Percentiles rank a stretch among this genome's conserved stretches.
phyloP scores from a whole-genome alignment of 2,113 vertebrate genomes.

The Onychorhynchus coronatus region DNA sequence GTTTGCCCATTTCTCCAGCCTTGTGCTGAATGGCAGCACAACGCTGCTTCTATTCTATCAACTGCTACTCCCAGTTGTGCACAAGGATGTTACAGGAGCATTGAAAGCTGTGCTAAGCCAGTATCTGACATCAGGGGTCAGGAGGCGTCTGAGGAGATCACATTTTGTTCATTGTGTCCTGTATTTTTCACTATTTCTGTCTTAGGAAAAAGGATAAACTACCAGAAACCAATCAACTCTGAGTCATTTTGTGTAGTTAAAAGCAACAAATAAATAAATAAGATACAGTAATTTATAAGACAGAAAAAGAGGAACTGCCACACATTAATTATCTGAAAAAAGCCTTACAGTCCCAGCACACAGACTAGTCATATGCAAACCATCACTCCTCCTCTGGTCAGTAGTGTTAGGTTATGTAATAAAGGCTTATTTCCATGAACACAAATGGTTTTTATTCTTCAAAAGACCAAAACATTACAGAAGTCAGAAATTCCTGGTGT shows the following conservation, averaged over 20 bases:
- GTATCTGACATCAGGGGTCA: neutral
- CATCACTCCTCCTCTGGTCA: neutral
- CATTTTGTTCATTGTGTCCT: neutral
- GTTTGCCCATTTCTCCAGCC: neutral
- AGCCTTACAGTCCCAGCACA: neutral
- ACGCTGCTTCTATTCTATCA: neutral
- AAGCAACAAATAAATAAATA: neutral
- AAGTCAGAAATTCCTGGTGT: neutral
- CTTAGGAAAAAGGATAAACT: neutral
- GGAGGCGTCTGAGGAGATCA: neutral
- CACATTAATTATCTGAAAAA: neutral
- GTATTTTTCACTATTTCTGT: neutral
- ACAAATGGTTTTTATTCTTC: neutral
- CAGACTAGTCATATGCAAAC: neutral
- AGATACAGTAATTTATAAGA: neutral
- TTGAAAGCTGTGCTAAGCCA: neutral
- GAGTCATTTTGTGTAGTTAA: neutral
- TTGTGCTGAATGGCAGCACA: neutral
- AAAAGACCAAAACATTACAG: neutral
- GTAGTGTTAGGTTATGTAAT: neutral
- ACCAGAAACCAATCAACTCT: neutral
- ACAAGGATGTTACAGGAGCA: accelerated
- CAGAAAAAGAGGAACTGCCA: neutral
- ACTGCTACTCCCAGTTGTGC: neutral
- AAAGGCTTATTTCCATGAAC: neutral